Evolutionary conservation across 2,888 invertebrate genomes (phyloP).

Genomic region (Drosophila mayaguana): DNA sequence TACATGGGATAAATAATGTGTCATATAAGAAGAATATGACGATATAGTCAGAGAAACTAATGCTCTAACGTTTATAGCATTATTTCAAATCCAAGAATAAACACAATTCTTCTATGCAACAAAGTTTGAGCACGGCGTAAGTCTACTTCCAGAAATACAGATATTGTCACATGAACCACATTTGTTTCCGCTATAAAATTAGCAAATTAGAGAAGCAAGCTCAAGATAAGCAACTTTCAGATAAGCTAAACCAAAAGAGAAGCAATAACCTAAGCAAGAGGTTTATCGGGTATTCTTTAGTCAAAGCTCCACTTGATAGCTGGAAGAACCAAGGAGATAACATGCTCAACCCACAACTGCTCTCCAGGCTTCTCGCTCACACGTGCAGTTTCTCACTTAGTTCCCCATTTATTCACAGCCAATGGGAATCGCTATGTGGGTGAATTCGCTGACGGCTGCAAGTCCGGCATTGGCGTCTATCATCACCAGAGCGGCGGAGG

Average conservation of each 20-base stretch:
- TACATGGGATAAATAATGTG: too few relatives aligned
- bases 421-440: slow-evolving; percentile 84
- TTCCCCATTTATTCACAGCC: slow-evolving; percentile 48
- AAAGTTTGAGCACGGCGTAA: too few relatives aligned
- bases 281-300: neutral
- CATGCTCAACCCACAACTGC: neutral
- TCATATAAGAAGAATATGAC: too few relatives aligned
- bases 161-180: neutral
- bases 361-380: neutral
- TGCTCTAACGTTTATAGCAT: too few relatives aligned
- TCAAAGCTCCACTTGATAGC: neutral
- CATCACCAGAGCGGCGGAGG: slow-evolving; percentile 74
- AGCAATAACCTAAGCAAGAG: neutral
- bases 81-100: too few relatives aligned
- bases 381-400: neutral
- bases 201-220: neutral
- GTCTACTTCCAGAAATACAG: neutral
- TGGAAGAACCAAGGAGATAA: neutral
- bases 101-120: too few relatives aligned
- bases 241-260: neutral
- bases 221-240: too few relatives aligned
- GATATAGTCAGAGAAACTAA: too few relatives aligned
- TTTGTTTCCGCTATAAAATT: neutral
- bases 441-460: slow-evolving; percentile 77
- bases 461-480: slow-evolving; percentile 82